These are phyloP conservation scores for Oreortyx pictus DNA, from an alignment of 2,797 vertebrate species.

Conservation along the genomic window DNA sequence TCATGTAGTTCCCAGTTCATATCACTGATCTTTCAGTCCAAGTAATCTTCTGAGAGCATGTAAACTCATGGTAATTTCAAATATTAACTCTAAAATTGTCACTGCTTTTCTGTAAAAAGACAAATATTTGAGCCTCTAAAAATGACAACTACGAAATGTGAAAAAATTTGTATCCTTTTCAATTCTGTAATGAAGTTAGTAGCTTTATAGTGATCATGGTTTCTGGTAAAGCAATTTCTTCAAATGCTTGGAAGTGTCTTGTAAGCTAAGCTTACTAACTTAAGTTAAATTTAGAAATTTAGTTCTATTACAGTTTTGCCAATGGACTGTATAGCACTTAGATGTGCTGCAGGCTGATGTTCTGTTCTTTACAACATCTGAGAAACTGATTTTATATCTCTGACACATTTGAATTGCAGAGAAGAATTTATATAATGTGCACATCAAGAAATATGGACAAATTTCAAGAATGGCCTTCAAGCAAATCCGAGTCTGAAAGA, in stretches of 20 bases:
- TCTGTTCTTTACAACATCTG: conserved; percentile 38
- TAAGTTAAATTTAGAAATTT: conserved; percentile 61
- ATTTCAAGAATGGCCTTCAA: conserved; percentile 54
- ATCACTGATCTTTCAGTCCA: background rate
- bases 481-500: conserved; percentile 29
- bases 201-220: conserved; percentile 52
- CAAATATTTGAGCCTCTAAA: background rate
- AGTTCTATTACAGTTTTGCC: conserved; percentile 55
- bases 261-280: conserved; percentile 56
- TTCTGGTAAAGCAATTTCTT: conserved; percentile 62
- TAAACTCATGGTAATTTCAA: background rate
- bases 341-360: conserved; percentile 48
- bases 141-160: conserved; percentile 10
- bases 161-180: conserved; percentile 25
- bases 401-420: conserved; percentile 56
- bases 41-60: background rate
- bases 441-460: conserved; percentile 22
- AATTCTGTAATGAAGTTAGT: conserved; percentile 21
- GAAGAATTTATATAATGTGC: background rate
- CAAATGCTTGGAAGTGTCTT: conserved; percentile 67
- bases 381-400: conserved; percentile 60
- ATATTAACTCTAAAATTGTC: background rate
- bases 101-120: background rate
- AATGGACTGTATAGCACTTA: conserved; percentile 50
- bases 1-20: background rate